Conservation (phyloP, 2,888 invertebrate genomes). For the Caenorhabditis sp. region DNA sequence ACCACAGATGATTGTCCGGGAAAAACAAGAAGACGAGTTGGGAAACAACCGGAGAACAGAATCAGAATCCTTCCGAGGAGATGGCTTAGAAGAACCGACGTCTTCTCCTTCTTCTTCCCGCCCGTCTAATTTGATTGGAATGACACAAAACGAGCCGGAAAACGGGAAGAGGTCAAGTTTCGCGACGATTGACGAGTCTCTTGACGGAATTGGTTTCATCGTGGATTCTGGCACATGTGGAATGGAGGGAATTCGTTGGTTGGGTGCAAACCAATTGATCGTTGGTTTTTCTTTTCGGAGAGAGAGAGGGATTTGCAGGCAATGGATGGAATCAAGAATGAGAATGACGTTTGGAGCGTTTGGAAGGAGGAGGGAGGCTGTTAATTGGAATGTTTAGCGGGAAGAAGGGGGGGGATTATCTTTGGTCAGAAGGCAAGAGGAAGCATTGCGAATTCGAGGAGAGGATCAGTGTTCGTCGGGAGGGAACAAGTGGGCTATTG, state of each 20-base stretch:
- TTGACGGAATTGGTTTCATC: constrained; percentile 12
- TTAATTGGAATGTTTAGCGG: not conserved
- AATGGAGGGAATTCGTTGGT: not conserved
- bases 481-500: no score
- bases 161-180: constrained; percentile 37
- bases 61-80: not conserved
- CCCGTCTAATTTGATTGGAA: constrained; percentile 51
- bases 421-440: not conserved
- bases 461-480: no score
- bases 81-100: no score
- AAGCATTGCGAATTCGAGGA: not conserved
- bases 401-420: not conserved
- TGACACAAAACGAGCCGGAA: constrained; percentile 45
- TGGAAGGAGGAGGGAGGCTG: not conserved
- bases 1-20: no score
- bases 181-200: constrained; percentile 18
- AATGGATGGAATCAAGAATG: not conserved
- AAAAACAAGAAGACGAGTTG: no score
- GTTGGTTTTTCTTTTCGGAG: constrained; percentile 23
- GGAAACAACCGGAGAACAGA: no score
- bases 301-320: not conserved
- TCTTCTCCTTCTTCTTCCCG: no score
- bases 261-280: constrained; percentile 19
- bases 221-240: not conserved
- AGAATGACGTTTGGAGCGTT: not conserved